Conservation (phyloP, 35 echinoderm and acorn worm species). For the Ophioderma brevispina region DNA sequence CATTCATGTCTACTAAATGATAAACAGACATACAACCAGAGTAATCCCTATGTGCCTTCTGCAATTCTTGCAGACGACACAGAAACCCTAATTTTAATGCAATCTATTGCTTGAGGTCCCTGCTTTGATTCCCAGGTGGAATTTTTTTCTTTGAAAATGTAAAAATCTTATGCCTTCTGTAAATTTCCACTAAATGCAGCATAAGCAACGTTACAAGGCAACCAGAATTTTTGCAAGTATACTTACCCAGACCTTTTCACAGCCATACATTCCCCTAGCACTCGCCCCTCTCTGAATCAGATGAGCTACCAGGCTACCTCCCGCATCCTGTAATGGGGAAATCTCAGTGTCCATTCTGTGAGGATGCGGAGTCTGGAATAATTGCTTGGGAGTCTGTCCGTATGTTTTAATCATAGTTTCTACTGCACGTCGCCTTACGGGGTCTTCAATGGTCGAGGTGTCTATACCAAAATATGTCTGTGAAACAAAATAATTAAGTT, state of each 20-base stretch:
- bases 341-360: slow-evolving; percentile 42
- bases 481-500: too few relatives aligned
- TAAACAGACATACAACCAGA: too few relatives aligned
- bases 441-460: slow-evolving; percentile 67
- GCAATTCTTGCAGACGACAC: too few relatives aligned
- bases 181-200: too few relatives aligned
- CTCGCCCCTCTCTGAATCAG: neutral
- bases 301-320: slow-evolving; percentile 18
- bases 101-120: too few relatives aligned
- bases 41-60: too few relatives aligned
- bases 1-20: too few relatives aligned
- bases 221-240: too few relatives aligned
- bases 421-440: slow-evolving; percentile 69
- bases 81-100: too few relatives aligned
- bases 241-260: slow-evolving; percentile 48
- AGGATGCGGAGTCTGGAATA: slow-evolving; percentile 78
- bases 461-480: slow-evolving; percentile 99
- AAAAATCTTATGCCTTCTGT: too few relatives aligned
- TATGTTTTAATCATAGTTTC: slow-evolving; percentile 99
- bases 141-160: too few relatives aligned
- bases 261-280: neutral
- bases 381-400: slow-evolving; percentile 95
- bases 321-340: neutral
- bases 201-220: neutral
- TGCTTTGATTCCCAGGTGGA: too few relatives aligned